Conservation (phyloP, 1,140 invertebrate genomes). For the Pogonognathellus flavescens region DNA sequence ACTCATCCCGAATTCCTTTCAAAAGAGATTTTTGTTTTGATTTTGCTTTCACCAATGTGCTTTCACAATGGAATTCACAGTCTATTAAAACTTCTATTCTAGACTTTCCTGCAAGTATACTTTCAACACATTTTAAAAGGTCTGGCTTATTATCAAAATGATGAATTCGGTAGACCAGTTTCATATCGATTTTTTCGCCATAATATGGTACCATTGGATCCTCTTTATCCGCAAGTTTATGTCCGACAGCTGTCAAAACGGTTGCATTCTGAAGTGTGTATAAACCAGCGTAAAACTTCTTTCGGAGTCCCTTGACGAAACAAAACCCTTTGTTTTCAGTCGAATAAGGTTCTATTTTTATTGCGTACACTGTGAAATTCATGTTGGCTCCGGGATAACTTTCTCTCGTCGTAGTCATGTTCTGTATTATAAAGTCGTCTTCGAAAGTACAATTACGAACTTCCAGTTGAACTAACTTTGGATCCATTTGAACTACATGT, state of each 20-base stretch:
- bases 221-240: conserved; percentile 6
- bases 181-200: conserved; percentile 12
- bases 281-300: neutral
- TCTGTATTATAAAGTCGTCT: conserved; percentile 2
- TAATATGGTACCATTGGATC: conserved; percentile 20
- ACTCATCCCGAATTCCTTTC: neutral
- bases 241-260: neutral
- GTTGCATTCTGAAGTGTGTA: conserved; percentile 8
- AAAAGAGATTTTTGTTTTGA: conserved; percentile 1
- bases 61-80: conserved; percentile 15
- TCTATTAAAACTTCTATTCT: neutral
- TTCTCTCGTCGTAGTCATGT: conserved; percentile 12
- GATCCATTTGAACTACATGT: conserved; percentile 12
- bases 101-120: neutral
- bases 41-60: conserved; percentile 1
- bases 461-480: neutral
- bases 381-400: conserved; percentile 3
- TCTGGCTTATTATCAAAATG: neutral
- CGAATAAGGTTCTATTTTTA: conserved; percentile 8
- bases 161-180: conserved; percentile 5
- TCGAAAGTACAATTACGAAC: conserved; percentile 14
- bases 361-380: neutral
- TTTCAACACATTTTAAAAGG: neutral
- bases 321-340: neutral
- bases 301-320: neutral